These are phyloP conservation scores for Ichneumon xanthorius DNA, from an alignment of 2,888 invertebrate species.

Conservation along the genomic window DNA sequence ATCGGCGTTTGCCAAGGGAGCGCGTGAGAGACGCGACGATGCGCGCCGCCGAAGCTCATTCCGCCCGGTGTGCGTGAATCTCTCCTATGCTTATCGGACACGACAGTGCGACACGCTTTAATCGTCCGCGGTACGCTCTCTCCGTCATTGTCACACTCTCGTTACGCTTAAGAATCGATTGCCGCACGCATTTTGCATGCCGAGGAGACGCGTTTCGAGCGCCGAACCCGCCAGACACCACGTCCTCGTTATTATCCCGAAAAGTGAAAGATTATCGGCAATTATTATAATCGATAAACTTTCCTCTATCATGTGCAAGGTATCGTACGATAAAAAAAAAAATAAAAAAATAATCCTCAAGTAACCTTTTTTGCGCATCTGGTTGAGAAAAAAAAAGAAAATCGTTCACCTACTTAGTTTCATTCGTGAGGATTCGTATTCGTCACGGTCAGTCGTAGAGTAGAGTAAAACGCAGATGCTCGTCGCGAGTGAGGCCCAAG, in stretches of 20 bases:
- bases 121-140: conserved; percentile 50
- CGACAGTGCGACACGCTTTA: conserved; percentile 56
- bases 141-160: conserved; percentile 51
- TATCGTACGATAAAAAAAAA: not conserved
- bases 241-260: conserved; percentile 73
- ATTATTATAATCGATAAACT: conserved; percentile 76
- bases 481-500: conserved; percentile 6
- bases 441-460: conserved; percentile 5
- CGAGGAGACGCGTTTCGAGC: conserved; percentile 22
- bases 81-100: conserved; percentile 41
- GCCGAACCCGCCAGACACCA: conserved; percentile 24
- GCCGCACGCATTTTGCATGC: conserved; percentile 55
- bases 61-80: conserved; percentile 71
- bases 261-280: conserved; percentile 77
- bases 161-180: conserved; percentile 51
- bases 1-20: conserved; percentile 64
- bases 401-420: not conserved
- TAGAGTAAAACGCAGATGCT: not conserved
- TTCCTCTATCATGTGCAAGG: conserved; percentile 34
- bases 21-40: conserved; percentile 29
- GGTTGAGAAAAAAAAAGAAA: not conserved
- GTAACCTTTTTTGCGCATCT: not conserved
- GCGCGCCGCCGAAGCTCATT: conserved; percentile 61
- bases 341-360: not conserved
- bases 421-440: conserved; percentile 1